Percentiles rank a stretch among this genome's conserved stretches.
phyloP scores from a whole-genome alignment of 2,113 vertebrate species.

The Morphnarchus princeps region DNA sequence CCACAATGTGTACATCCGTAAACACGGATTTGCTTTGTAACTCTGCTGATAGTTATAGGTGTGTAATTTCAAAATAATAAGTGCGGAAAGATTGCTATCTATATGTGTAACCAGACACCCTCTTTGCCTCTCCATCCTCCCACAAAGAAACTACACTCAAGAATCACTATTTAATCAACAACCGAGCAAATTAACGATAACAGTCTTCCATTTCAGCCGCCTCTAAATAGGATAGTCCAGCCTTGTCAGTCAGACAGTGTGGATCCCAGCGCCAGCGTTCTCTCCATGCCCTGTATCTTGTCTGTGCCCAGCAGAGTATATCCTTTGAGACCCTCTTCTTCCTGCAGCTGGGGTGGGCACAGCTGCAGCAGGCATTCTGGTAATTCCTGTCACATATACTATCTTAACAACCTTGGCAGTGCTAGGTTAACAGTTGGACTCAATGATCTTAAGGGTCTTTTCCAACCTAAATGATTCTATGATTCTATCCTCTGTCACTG shows the following conservation, averaged over 20 bases:
- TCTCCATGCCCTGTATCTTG: neutral
- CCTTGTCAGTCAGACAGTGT: neutral
- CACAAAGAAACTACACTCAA: neutral
- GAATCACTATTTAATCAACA: neutral
- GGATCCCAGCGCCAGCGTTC: neutral
- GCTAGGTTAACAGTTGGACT: rapidly evolving
- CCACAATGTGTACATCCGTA: neutral
- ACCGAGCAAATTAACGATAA: neutral
- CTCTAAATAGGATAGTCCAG: neutral
- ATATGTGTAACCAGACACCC: neutral
- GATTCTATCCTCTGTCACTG: rapidly evolving
- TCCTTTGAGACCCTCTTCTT: neutral
- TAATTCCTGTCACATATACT: rapidly evolving
- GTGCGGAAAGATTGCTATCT: neutral
- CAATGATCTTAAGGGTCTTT: rapidly evolving
- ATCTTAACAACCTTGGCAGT: neutral
- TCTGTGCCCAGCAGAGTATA: neutral
- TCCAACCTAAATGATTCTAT: rapidly evolving
- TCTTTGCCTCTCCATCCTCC: neutral
- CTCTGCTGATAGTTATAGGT: rapidly evolving
- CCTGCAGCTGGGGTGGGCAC: neutral
- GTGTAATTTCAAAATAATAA: neutral
- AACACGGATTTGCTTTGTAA: neutral
- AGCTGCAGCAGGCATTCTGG: neutral
- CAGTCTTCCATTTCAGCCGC: neutral